Evolutionary conservation across 64 coral and sea anemone species (phyloP).

Genomic region (Trachythela sp.): DNA sequence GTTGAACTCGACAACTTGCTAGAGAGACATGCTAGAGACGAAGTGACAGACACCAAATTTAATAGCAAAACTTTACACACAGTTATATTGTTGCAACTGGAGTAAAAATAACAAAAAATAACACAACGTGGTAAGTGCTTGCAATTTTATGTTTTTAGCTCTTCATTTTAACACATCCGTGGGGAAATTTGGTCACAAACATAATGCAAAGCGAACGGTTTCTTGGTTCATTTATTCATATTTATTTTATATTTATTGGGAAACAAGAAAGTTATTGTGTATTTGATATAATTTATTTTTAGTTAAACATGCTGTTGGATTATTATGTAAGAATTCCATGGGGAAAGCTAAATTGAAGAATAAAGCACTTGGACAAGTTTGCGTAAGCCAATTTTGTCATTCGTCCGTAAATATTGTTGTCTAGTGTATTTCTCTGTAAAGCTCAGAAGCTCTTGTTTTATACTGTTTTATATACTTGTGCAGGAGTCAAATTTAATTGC

Average conservation of each 20-base stretch:
- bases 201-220: not conserved
- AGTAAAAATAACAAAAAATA: not conserved
- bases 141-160: not conserved
- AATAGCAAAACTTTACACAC: not conserved
- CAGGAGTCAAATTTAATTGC: too few species aligned
- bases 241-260: not conserved
- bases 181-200: not conserved
- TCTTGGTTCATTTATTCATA: not conserved
- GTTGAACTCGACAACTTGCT: not conserved
- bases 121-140: not conserved
- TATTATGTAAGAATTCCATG: not conserved
- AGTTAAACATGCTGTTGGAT: not conserved
- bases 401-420: not conserved
- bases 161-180: not conserved
- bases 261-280: not conserved
- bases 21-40: too few species aligned
- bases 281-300: not conserved
- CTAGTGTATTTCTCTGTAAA: not conserved
- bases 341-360: not conserved
- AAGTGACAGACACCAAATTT: not conserved
- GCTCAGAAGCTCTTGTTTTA: too few species aligned
- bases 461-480: too few species aligned
- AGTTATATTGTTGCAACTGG: not conserved
- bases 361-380: not conserved
- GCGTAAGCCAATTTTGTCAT: not conserved